Conservation (phyloP, 2,888 invertebrate genomes). For the Campoplex capitator region DNA sequence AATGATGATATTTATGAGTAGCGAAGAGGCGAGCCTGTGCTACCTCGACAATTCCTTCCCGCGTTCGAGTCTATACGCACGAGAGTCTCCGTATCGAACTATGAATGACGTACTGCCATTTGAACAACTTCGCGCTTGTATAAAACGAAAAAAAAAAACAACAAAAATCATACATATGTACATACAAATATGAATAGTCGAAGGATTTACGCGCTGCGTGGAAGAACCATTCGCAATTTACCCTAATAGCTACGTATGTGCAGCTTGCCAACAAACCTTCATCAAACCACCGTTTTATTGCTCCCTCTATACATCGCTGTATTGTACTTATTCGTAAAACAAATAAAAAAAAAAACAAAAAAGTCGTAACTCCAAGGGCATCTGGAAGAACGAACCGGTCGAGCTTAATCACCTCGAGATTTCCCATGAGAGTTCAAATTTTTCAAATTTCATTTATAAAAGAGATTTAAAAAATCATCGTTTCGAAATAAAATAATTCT, state of each 20-base stretch:
- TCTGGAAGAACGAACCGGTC: neutral
- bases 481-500: neutral
- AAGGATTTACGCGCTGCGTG: constrained; percentile 25
- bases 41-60: constrained; percentile 28
- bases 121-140: constrained; percentile 12
- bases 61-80: neutral
- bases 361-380: neutral
- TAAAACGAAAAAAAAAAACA: neutral
- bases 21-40: constrained; percentile 20
- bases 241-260: constrained; percentile 41
- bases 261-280: constrained; percentile 25
- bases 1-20: constrained; percentile 35
- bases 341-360: neutral
- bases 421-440: neutral
- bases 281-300: constrained; percentile 43
- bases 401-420: constrained; percentile 15
- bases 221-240: constrained; percentile 41
- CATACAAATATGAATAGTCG: neutral
- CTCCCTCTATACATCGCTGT: neutral
- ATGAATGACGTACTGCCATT: constrained; percentile 33
- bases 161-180: neutral
- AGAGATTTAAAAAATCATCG: neutral
- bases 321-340: constrained; percentile 19
- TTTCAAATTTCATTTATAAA: neutral
- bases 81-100: constrained; percentile 42